Evolutionary conservation across 1,140 invertebrate genomes (phyloP).

Genomic region (Aethina tumida): DNA sequence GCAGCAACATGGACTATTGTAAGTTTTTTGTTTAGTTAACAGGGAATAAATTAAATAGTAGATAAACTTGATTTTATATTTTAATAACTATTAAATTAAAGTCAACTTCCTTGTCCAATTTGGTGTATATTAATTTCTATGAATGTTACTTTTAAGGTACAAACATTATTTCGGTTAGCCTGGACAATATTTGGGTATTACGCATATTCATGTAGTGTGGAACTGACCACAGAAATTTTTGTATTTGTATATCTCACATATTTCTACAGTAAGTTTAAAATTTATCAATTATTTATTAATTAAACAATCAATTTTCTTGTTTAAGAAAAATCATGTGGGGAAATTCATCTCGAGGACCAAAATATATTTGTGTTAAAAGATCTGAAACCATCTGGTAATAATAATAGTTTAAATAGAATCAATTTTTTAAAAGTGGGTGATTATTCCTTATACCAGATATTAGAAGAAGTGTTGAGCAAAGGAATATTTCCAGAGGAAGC

Average conservation of each 20-base stretch:
- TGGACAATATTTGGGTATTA: constrained; percentile 14
- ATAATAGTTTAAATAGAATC: background rate
- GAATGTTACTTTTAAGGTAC: constrained; percentile 20
- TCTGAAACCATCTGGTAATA: background rate
- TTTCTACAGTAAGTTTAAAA: constrained; percentile 24
- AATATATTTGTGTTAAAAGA: background rate
- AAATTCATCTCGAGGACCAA: constrained; percentile 4
- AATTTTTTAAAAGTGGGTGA: constrained; percentile 2
- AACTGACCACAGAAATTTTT: constrained; percentile 8
- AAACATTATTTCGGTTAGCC: constrained; percentile 18
- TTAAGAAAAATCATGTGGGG: constrained; percentile 10
- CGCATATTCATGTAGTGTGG: constrained; percentile 8
- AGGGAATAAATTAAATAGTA: too few species aligned
- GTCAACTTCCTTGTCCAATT: too few species aligned
- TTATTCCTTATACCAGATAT: constrained; percentile 3
- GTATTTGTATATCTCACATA: constrained; percentile 24
- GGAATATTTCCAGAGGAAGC: constrained; percentile 11
- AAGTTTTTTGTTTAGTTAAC: too few species aligned
- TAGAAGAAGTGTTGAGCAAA: constrained; percentile 11
- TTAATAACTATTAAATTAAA: too few species aligned
- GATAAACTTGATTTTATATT: too few species aligned
- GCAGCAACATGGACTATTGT: too few species aligned
- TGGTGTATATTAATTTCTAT: too few species aligned
- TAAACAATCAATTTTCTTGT: background rate
- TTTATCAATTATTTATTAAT: background rate